Evolutionary conservation across 1,140 invertebrate species (phyloP), one percentile per base, ranked within the genome.

Genomic region (Colletes latitarsis): DNA sequence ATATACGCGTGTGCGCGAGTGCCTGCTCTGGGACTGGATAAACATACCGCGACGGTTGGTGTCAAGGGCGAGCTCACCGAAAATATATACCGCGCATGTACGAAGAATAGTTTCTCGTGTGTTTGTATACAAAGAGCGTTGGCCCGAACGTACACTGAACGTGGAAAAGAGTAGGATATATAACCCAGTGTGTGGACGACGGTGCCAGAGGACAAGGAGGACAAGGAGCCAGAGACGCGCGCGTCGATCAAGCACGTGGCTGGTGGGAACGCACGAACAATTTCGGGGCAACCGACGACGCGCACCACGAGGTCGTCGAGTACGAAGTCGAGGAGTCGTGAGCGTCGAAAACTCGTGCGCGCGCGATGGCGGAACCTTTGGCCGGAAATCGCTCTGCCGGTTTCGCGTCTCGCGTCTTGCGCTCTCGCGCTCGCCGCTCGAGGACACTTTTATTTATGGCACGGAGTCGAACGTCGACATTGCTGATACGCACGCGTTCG

Each of bases 1-100:
- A 72, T 41, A 69, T 21, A 64, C 69, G 81, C 39, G 77, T 66
- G 68, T 74, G 78, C 77, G 63, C 66, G 78, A 77, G 84, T 81
- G 80, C 14, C 21, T 53, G 41, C 6, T 9, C n/a, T 10, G 12
- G 49, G 30, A 67, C 39, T 66, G 67, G 52, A 77, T 77, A 70
- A 81, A 64, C 66, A 77, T 64, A 43, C n/a, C 52, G 67, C 72
- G 55, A 30, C 76, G 60, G 62, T 67, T 60, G 10, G 55, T 80
- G 78, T 74, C 71, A 80, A 80, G 64, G 72, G 63, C 72, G 72
- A 19, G 30, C 41, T 14, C 52, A 57, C 6, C 10, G 15, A 49
- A 64, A 9, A n/a, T 41, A n/a, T 55, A 53, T 52, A 17, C 21
- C 6, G 41, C 63, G 30, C 74, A 68, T 75, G 46, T 64, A 55